Percentiles rank a stretch among this genome's conserved stretches.
Evolutionary conservation across 2,888 invertebrate genomes (phyloP).

Genomic region (Harpalus rufipes): DNA sequence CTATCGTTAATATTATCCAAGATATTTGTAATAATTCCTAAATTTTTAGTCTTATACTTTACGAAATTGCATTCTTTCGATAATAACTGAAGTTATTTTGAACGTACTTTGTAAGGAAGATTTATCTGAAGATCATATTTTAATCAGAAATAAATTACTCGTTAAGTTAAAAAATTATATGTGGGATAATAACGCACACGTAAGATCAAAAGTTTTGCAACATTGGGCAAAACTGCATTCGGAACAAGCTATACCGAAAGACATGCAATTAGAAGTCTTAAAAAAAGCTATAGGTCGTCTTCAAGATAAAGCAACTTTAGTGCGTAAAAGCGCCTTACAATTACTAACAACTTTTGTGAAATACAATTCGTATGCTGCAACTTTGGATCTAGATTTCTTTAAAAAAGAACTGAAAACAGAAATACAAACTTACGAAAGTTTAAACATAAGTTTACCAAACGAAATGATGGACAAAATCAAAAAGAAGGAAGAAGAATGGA

Average conservation of each 20-base stretch:
- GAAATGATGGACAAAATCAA: conserved; percentile 76
- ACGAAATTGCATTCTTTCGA: conserved; percentile 90
- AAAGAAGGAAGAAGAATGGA: conserved; percentile 78
- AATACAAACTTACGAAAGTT: conserved; percentile 24
- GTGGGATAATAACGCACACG: conserved; percentile 90
- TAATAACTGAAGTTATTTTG: conserved; percentile 89
- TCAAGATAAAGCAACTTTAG: conserved; percentile 89
- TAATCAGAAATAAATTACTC: conserved; percentile 88
- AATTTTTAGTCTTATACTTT: conserved; percentile 81
- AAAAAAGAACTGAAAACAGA: conserved; percentile 29
- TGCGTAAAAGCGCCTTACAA: conserved; percentile 91
- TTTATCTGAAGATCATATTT: conserved; percentile 83
- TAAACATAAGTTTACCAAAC: conserved; percentile 1
- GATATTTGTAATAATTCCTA: conserved; percentile 5
- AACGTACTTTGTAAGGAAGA: conserved; percentile 86
- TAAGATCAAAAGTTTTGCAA: conserved; percentile 91
- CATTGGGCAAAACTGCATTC: conserved; percentile 89
- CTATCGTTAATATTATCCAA: neutral
- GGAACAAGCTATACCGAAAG: conserved; percentile 88
- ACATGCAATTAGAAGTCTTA: conserved; percentile 84
- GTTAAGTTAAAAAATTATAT: conserved; percentile 90
- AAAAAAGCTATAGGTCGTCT: conserved; percentile 85
- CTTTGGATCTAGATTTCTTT: conserved; percentile 73
- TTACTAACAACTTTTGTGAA: conserved; percentile 88
- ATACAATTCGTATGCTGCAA: conserved; percentile 91